Conservation (phyloP, 2,113 vertebrate species). For the Ibidorhyncha struthersii region DNA sequence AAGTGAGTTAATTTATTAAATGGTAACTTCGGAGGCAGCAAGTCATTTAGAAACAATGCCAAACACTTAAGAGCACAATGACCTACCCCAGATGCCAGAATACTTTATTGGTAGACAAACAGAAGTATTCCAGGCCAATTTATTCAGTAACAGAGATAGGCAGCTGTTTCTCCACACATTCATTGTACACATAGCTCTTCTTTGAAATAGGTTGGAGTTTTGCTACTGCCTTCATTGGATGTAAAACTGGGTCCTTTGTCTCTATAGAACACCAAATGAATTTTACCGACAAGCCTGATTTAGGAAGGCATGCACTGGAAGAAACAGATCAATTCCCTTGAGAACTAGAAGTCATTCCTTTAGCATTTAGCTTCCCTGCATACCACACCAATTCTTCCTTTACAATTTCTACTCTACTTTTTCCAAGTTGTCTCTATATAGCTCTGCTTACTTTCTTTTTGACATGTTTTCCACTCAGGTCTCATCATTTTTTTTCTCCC, state of each 20-base stretch:
- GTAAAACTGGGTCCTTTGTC: not conserved
- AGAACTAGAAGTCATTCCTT: not conserved
- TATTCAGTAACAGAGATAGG: not conserved
- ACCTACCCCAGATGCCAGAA: not conserved
- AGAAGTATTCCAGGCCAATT: not conserved
- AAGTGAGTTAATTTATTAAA: conserved; percentile 42
- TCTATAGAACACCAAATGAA: not conserved
- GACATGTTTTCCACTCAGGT: not conserved
- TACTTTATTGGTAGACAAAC: not conserved
- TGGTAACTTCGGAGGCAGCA: not conserved
- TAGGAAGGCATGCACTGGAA: not conserved
- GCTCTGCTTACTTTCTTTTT: not conserved
- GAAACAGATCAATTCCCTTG: not conserved
- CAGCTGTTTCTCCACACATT: not conserved
- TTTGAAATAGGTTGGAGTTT: not conserved
- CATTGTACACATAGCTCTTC: not conserved
- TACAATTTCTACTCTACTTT: not conserved
- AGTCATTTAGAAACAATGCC: not conserved
- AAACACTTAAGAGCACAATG: not conserved
- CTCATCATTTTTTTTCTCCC: not conserved
- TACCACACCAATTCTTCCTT: not conserved
- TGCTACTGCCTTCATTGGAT: not conserved
- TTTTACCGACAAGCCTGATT: not conserved
- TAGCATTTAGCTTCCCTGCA: not conserved
- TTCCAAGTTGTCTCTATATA: not conserved